Base-by-base conservation (phyloP, 2,113 vertebrate species). In the Phainopepla nitens region DNA sequence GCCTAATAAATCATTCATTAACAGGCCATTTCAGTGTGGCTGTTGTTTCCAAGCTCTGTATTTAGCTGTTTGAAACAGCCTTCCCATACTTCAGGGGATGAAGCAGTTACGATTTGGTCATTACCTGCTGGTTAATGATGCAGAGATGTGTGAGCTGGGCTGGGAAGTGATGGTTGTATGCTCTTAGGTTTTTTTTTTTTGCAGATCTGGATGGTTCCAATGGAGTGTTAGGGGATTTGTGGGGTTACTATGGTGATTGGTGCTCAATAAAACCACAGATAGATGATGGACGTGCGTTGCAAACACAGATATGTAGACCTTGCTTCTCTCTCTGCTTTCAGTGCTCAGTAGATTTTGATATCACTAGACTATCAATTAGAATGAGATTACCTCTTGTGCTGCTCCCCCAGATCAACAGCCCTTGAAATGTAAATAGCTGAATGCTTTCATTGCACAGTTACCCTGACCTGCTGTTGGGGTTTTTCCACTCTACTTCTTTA, bases 1-100 rank as follows among this genome's bases (percentile, higher is more conserved):
- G 87, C 31, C 89, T 94, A 94, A 97, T 98, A 97, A 98, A 98
- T 98, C 97, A 98, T 96, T 98, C 91, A 94, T 95, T 98, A 97
- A 97, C 96, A 87, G 94, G 68, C 96, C 66, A 23, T 94, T 96
- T 95, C 96, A 82, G 54, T 41, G 85, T 85, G 85, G 78, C 15
- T 83, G 82, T 89, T 95, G 60, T 80, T 97, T 92, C 45, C 76
- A 90, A 91, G 81, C 58, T 18, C 65, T 64, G 47, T 70, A 33
- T 84, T 93, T 83, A 85, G 85, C 85, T 95, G 71, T 54, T 95
- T 78, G 54, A 89, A 95, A 79, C 66, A 84, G 76, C 70, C 56
- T 64, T 88, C 85, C 39, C 70, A 41, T 51, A 81, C 70, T 70
- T 87, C 66, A 91, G 21, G 45, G 35, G 75, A 90, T 83, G 41